Evolutionary conservation across 1,140 invertebrate genomes (phyloP).

Genomic region (Amyelois transitella): DNA sequence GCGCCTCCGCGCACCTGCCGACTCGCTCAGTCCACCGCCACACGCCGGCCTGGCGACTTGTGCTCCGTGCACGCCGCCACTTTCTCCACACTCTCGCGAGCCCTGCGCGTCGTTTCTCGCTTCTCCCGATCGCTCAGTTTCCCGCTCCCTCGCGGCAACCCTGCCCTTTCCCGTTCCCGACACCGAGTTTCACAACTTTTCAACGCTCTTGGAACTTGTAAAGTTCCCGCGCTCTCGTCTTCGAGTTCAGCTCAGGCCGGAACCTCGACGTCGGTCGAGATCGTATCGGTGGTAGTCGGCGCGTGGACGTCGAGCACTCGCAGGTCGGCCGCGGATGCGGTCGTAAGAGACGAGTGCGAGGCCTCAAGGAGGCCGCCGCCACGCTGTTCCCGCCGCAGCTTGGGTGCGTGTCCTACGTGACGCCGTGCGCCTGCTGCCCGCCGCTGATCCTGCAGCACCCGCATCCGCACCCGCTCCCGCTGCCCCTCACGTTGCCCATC

Average conservation of each 20-base stretch:
- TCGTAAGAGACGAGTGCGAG: slow-evolving; percentile 60
- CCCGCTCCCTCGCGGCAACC: slow-evolving; percentile 49
- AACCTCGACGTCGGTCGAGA: slow-evolving; percentile 17
- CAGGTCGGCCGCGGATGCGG: slow-evolving; percentile 66
- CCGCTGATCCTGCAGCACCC: slow-evolving; percentile 61
- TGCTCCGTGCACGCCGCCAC: slow-evolving; percentile 67
- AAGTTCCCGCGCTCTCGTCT: slow-evolving; percentile 38
- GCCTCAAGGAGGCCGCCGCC: slow-evolving; percentile 69
- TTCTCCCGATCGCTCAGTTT: slow-evolving; percentile 58
- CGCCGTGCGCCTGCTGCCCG: slow-evolving; percentile 67
- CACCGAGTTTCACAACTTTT: slow-evolving; percentile 36
- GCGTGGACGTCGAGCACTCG: slow-evolving; percentile 48
- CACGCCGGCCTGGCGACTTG: slow-evolving; percentile 70
- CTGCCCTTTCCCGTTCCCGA: slow-evolving; percentile 34
- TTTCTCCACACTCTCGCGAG: slow-evolving; percentile 64
- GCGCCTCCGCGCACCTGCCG: slow-evolving; percentile 62
- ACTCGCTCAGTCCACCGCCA: slow-evolving; percentile 67
- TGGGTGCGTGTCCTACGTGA: slow-evolving; percentile 69
- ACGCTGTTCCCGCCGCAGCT: slow-evolving; percentile 72
- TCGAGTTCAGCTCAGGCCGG: slow-evolving; percentile 12
- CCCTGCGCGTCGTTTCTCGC: slow-evolving; percentile 61
- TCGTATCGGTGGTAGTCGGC: slow-evolving; percentile 42
- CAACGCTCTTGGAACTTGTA: slow-evolving; percentile 34
- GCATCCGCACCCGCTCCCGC: slow-evolving; percentile 50
- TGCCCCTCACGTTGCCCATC: slow-evolving; percentile 58